Base-by-base conservation (phyloP, 2,797 vertebrate species). In the Siniperca scherzeri region DNA sequence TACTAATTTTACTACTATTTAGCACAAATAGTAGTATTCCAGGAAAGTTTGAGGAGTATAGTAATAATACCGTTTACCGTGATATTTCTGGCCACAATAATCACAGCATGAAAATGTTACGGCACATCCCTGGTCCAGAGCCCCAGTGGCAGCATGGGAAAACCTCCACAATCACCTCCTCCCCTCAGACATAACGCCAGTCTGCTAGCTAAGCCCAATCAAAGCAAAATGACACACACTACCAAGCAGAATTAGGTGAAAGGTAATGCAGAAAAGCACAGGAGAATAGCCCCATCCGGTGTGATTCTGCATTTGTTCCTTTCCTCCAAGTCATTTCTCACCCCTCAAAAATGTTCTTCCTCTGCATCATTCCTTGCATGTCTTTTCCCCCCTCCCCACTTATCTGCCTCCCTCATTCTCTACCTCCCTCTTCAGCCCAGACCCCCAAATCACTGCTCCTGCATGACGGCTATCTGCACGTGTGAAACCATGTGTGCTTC, bases 401-500 rank as follows among this genome's bases (percentile, higher is more conserved):
- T 30, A 80, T 61, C 68, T 44, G 40, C 60, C 71, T 60, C 65
- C 27, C 21, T 48, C 30, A 62, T 78, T 79, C 57, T 59, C 61
- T 67, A 66, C 53, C 81, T 74, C 52, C 52, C 64, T 69, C 78
- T 77, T 71, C 48, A 85, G 44, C 77, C 46, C 46, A 52, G 65
- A 79, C 50, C 72, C 74, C 66, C 52, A 74, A 77, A 82, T 77
- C 67, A 44, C 65, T 19, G 56, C 44, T 62, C 70, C 40, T 70
- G 21, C 44, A 77, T 62, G 17, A 73, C 27, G 17, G 25, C 78
- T 80, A 67, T 85, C 25, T 48, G 70, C 25, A 55, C 62, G 60
- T 46, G 27, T 44, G 59, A 86, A 89, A 89, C 74, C 66, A 80
- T 72, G 30, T 30, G 30, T 3, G 89, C 65, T 33, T 61, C 76